Conservation (phyloP, 2,113 vertebrate genomes). For the Oreocharis arfaki region DNA sequence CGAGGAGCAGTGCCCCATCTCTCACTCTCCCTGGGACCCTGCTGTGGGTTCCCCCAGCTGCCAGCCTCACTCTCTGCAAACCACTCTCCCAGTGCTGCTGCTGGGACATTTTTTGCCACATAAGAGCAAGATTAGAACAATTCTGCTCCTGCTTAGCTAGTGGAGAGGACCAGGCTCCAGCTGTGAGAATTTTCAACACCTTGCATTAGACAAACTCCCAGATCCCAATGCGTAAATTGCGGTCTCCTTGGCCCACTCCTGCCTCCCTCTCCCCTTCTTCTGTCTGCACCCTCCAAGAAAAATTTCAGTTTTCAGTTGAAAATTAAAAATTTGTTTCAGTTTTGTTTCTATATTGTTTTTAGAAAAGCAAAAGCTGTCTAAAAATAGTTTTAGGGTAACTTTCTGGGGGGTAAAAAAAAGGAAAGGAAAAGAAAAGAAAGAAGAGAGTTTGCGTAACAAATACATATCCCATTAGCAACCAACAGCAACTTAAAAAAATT, state of each 20-base stretch:
- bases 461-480: not conserved
- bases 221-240: not conserved
- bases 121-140: not conserved
- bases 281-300: not conserved
- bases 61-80: not conserved
- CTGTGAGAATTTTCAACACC: not conserved
- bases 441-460: not conserved
- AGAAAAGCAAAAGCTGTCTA: not conserved
- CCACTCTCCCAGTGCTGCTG: not conserved
- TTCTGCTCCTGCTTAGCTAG: not conserved
- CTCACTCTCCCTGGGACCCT: not conserved
- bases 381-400: not conserved
- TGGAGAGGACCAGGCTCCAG: not conserved
- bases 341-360: not conserved
- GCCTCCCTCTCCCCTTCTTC: not conserved
- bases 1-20: rapidly evolving
- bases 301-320: not conserved
- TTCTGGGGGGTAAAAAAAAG: rapidly evolving
- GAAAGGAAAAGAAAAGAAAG: not conserved
- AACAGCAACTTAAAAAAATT: not conserved
- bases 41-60: not conserved
- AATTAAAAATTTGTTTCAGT: not conserved
- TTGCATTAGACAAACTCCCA: not conserved
- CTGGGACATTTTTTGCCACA: not conserved
- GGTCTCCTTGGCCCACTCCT: not conserved